A percentile compares a stretch with the other conserved stretches of the same genome.
Conservation (phyloP, 2,113 vertebrate species). For the Ictalurus punctatus region DNA sequence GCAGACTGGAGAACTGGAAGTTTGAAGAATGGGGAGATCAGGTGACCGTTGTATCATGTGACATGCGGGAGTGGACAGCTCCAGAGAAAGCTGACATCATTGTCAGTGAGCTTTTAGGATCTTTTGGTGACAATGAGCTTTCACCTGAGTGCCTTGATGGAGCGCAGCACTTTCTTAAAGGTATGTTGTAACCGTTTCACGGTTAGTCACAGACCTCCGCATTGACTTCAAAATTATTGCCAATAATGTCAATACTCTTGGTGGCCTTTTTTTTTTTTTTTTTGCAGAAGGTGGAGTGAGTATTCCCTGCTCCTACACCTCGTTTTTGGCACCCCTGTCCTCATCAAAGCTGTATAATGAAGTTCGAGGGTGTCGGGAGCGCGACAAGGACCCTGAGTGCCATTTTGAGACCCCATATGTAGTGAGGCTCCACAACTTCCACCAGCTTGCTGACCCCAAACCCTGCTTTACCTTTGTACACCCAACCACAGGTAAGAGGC, state of each 20-base stretch:
- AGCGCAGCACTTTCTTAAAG: constrained; percentile 89
- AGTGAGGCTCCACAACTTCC: constrained; percentile 91
- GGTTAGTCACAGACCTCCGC: neutral
- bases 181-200: constrained; percentile 56
- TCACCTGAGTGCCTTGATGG: constrained; percentile 91
- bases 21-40: constrained; percentile 94
- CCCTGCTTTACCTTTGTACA: constrained; percentile 88
- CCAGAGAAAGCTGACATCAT: constrained; percentile 91
- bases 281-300: constrained; percentile 82
- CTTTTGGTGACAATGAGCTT: constrained; percentile 90
- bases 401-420: constrained; percentile 94
- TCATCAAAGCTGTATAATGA: constrained; percentile 96
- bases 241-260: neutral
- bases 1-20: constrained; percentile 88
- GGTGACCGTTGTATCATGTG: constrained; percentile 86
- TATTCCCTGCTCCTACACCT: constrained; percentile 88
- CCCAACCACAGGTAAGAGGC: constrained; percentile 68
- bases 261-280: neutral
- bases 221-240: neutral
- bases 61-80: constrained; percentile 89
- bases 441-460: constrained; percentile 84
- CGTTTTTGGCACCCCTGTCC: constrained; percentile 87
- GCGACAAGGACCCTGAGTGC: constrained; percentile 84
- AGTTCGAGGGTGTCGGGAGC: constrained; percentile 85
- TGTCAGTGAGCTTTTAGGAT: constrained; percentile 89